phyloP scores from a whole-genome alignment of 2,113 vertebrate genomes.

The Gavia stellata region DNA sequence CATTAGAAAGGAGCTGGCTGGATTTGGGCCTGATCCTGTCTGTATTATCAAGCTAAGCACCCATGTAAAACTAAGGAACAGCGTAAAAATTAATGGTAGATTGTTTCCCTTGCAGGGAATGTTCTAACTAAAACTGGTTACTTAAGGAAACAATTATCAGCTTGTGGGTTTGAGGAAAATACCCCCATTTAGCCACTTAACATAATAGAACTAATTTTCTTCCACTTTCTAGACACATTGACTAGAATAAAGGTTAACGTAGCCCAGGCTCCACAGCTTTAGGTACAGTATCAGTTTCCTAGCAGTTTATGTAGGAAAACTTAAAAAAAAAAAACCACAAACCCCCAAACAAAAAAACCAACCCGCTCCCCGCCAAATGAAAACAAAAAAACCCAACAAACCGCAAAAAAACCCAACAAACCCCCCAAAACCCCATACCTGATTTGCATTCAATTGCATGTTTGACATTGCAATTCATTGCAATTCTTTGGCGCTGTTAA shows the following conservation, averaged over 20 bases:
- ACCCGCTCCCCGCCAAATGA: no score
- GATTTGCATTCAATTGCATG: background rate
- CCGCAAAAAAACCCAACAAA: background rate
- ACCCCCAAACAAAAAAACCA: background rate
- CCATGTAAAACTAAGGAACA: background rate
- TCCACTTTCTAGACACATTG: background rate
- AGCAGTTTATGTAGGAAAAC: background rate
- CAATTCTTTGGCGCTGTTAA: background rate
- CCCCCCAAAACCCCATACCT: background rate
- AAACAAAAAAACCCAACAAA: background rate
- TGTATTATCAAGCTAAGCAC: background rate
- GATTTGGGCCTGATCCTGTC: background rate
- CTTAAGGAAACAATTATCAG: conserved; percentile 1
- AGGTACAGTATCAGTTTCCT: background rate
- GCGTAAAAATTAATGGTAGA: background rate
- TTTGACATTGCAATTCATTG: background rate
- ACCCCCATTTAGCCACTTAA: background rate
- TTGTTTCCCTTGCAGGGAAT: background rate
- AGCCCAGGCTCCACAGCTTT: background rate
- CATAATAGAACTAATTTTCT: background rate
- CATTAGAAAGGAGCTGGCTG: background rate
- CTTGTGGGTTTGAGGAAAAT: background rate
- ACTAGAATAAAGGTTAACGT: background rate
- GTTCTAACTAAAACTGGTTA: background rate
- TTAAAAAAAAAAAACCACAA: background rate